Conservation (phyloP, 2,113 vertebrate genomes). For the Pygoscelis antarcticus region DNA sequence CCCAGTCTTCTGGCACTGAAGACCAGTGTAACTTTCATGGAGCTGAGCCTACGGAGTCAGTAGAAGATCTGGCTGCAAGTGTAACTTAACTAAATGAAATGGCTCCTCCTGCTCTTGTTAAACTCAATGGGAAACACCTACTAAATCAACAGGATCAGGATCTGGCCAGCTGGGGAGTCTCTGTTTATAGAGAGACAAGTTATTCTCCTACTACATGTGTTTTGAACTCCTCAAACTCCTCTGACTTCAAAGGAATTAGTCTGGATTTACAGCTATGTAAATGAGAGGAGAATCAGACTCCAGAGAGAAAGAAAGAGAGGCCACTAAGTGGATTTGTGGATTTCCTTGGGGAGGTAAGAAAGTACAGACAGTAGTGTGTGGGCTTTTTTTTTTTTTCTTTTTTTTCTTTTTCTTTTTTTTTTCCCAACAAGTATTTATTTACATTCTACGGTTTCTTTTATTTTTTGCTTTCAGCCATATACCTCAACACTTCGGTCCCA, state of each 20-base stretch:
- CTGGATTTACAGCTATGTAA: not conserved
- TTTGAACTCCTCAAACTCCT: not conserved
- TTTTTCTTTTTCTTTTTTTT: no score
- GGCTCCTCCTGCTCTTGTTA: not conserved
- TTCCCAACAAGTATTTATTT: not conserved
- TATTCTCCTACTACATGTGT: not conserved
- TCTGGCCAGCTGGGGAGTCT: not conserved
- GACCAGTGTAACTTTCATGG: not conserved
- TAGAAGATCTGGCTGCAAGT: not conserved
- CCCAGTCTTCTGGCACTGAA: not conserved
- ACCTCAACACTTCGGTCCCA: not conserved
- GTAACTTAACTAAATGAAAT: not conserved
- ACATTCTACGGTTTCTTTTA: not conserved
- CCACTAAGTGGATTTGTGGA: not conserved
- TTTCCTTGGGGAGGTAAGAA: not conserved
- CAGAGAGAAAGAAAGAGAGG: not conserved
- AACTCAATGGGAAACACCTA: not conserved
- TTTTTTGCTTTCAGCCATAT: not conserved
- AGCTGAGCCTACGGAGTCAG: not conserved
- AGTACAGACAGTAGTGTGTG: not conserved
- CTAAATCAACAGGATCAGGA: not conserved
- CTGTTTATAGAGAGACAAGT: not conserved
- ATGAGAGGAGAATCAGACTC: not conserved
- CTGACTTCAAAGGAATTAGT: not conserved
- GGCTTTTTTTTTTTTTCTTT: not conserved